Evolutionary conservation across 2,888 invertebrate genomes (phyloP).

Genomic region (Pseudolycoriella hygida): DNA sequence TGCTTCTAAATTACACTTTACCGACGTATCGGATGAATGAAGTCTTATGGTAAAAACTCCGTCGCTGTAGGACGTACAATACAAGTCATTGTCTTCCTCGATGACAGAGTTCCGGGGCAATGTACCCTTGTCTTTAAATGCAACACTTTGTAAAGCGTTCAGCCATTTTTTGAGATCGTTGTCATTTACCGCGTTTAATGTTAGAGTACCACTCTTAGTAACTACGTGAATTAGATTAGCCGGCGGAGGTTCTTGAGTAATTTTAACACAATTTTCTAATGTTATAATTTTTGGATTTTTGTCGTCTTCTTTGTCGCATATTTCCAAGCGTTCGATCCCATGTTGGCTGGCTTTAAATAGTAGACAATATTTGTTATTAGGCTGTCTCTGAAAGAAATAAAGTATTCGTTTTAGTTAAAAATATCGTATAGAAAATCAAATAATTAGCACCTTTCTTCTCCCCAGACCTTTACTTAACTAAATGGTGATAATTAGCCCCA

Average conservation of each 20-base stretch:
- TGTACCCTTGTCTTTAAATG: constrained; percentile 48
- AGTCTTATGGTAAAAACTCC: constrained; percentile 64
- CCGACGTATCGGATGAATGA: constrained; percentile 60
- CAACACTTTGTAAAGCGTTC: constrained; percentile 59
- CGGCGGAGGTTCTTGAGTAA: constrained; percentile 42
- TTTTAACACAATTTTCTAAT: constrained; percentile 75
- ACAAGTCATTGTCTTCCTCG: constrained; percentile 78
- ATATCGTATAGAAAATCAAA: no score
- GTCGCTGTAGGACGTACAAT: constrained; percentile 62
- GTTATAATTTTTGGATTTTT: constrained; percentile 60
- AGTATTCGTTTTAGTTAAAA: no score
- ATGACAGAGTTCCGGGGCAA: constrained; percentile 30
- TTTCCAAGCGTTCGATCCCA: constrained; percentile 71
- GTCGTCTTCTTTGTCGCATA: constrained; percentile 66
- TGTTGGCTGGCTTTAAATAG: constrained; percentile 67
- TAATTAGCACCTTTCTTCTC: no score
- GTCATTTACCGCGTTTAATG: constrained; percentile 40
- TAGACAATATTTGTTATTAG: constrained; percentile 45
- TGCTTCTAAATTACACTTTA: constrained; percentile 52
- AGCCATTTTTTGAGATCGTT: constrained; percentile 62
- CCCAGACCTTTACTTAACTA: no score
- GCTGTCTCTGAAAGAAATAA: constrained; percentile 51
- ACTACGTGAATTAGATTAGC: constrained; percentile 46
- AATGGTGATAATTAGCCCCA: no score
- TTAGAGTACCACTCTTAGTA: constrained; percentile 47